phyloP scores from a whole-genome alignment of 2,888 invertebrate species.

The Pelosia muscerda region DNA sequence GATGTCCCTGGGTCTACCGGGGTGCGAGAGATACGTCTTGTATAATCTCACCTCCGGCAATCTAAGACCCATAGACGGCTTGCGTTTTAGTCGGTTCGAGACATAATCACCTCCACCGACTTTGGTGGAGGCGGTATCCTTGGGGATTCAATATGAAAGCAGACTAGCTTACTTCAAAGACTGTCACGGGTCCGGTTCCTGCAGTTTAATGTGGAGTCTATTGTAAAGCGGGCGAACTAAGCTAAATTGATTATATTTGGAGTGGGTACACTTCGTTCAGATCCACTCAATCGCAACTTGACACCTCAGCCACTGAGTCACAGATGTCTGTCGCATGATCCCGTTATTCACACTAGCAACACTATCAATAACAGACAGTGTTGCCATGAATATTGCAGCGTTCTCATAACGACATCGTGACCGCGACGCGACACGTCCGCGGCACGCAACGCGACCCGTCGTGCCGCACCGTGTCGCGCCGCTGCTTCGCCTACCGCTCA shows the following conservation, averaged over 20 bases:
- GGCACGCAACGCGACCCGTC: constrained; percentile 23
- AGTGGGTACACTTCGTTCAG: neutral
- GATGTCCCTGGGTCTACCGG: too few relatives aligned
- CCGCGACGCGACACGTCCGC: constrained; percentile 28
- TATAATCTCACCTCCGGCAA: too few relatives aligned
- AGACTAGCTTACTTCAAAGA: too few relatives aligned
- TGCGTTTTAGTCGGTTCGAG: too few relatives aligned
- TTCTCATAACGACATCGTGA: constrained; percentile 40
- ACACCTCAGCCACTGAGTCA: neutral
- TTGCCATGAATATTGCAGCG: constrained; percentile 24
- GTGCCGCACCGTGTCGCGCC: constrained; percentile 32
- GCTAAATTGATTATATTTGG: neutral
- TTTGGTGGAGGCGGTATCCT: too few relatives aligned
- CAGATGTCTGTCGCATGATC: neutral
- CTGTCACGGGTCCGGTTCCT: too few relatives aligned
- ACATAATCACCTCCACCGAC: too few relatives aligned
- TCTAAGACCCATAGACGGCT: too few relatives aligned
- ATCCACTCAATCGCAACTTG: neutral
- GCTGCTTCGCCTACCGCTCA: constrained; percentile 34
- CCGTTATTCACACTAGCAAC: constrained; percentile 21
- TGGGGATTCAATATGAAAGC: too few relatives aligned
- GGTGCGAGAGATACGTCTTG: too few relatives aligned
- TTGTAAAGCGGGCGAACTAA: too few relatives aligned
- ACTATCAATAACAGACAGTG: constrained; percentile 24
- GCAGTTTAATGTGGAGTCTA: too few relatives aligned